Evolutionary conservation across 2,797 vertebrate species (phyloP).

Genomic region (Ptychadena robeensis): DNA sequence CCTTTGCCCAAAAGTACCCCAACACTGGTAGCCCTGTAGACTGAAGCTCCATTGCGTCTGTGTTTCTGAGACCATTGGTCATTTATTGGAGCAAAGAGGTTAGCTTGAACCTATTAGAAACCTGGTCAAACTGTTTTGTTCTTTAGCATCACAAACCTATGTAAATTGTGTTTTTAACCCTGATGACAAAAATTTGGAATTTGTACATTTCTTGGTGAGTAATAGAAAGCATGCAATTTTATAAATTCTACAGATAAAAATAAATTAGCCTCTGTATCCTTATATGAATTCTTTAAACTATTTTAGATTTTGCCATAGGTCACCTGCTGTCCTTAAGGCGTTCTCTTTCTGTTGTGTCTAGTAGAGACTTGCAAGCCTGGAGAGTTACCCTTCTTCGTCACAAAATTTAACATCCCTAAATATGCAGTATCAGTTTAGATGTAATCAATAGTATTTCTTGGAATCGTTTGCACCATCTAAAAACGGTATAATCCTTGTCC

Average conservation of each 20-base stretch:
- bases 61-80: too few species aligned
- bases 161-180: neutral
- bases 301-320: slow-evolving; percentile 62
- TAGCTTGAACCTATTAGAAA: neutral
- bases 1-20: too few species aligned
- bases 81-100: neutral
- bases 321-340: slow-evolving; percentile 69
- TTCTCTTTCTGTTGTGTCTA: slow-evolving; percentile 63
- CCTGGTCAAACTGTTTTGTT: neutral
- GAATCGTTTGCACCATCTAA: neutral
- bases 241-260: slow-evolving; percentile 45
- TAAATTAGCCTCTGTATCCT: slow-evolving; percentile 32
- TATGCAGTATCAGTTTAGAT: slow-evolving; percentile 67
- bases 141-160: neutral
- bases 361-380: slow-evolving; percentile 67
- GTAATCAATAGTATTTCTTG: neutral
- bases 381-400: slow-evolving; percentile 69
- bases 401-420: slow-evolving; percentile 71
- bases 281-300: slow-evolving; percentile 53
- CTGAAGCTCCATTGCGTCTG: too few species aligned
- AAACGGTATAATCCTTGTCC: neutral
- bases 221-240: slow-evolving; percentile 50
- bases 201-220: slow-evolving; percentile 8
- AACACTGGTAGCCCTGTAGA: too few species aligned
- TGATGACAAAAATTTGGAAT: too few species aligned